Conservation (phyloP, 2,888 invertebrate species). For the Ectemnius cavifrons region DNA sequence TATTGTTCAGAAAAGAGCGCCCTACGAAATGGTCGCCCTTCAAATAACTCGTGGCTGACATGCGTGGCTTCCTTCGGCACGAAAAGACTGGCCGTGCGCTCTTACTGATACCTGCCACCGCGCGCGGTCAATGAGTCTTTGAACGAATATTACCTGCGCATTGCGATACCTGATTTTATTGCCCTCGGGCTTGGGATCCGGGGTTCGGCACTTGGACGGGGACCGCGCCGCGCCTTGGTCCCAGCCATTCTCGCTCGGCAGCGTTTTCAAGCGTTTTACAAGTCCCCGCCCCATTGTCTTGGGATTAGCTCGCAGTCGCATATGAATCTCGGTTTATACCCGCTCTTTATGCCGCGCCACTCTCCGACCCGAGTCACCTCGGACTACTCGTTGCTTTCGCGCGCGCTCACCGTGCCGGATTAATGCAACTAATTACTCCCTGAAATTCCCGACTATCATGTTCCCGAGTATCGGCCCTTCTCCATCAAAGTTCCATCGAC, state of each 20-base stretch:
- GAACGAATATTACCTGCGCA: conserved; percentile 17
- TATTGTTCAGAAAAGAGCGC: conserved; percentile 33
- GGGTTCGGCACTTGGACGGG: background rate
- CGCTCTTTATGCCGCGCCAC: no score
- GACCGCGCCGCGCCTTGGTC: conserved; percentile 37
- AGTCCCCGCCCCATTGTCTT: conserved; percentile 13
- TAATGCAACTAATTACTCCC: no score
- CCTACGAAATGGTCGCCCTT: conserved; percentile 30
- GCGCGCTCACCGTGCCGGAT: no score
- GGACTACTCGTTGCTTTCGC: no score
- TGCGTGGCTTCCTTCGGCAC: conserved; percentile 22
- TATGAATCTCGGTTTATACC: no score
- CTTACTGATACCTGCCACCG: conserved; percentile 32
- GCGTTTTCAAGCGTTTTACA: conserved; percentile 27
- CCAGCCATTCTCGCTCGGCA: conserved; percentile 26
- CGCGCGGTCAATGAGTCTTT: conserved; percentile 36
- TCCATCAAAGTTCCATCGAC: no score
- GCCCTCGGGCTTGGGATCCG: conserved; percentile 15
- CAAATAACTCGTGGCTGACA: conserved; percentile 36
- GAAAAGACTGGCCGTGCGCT: conserved; percentile 38
- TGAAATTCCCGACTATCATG: no score
- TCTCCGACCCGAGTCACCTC: no score
- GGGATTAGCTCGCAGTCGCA: no score
- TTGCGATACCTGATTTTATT: conserved; percentile 40
- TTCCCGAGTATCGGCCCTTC: no score